phyloP scores from a whole-genome alignment of 2,888 invertebrate genomes.

The Spilosoma lubricipeda region DNA sequence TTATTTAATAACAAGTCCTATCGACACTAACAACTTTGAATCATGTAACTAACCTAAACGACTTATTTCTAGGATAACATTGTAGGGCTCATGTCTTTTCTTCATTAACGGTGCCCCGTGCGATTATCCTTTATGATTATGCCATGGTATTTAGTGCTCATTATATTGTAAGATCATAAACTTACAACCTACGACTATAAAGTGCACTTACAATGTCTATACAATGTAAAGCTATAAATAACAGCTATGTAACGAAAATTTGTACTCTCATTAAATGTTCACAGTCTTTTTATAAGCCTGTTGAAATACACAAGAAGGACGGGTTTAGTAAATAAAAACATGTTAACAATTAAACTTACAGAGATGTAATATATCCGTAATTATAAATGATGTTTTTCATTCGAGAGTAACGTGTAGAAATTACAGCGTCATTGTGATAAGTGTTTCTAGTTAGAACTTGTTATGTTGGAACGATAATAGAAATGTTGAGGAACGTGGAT shows the following conservation, averaged over 20 bases:
- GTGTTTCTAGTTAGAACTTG: conserved; percentile 41
- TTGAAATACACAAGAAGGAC: conserved; percentile 10
- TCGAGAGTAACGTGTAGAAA: conserved; percentile 29
- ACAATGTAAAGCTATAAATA: neutral
- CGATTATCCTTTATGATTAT: conserved; percentile 16
- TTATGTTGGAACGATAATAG: conserved; percentile 44
- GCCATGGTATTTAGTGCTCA: conserved; percentile 9
- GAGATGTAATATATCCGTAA: conserved; percentile 22
- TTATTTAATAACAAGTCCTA: neutral
- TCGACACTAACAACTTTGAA: neutral
- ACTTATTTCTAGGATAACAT: neutral
- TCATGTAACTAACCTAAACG: neutral
- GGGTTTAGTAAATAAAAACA: conserved; percentile 16
- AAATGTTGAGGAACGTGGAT: conserved; percentile 47
- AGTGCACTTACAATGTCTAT: neutral
- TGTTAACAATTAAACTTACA: conserved; percentile 18
- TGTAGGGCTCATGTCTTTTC: neutral
- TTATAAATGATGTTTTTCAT: conserved; percentile 40
- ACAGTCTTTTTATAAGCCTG: conserved; percentile 8
- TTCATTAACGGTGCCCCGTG: conserved; percentile 2
- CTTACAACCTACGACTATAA: neutral
- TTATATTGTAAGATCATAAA: conserved; percentile 11
- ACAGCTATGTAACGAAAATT: neutral
- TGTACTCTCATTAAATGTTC: neutral
- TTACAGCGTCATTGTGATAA: conserved; percentile 44